Base-by-base conservation (phyloP, 2,888 invertebrate species). In the Tenthredo distinguenda region DNA sequence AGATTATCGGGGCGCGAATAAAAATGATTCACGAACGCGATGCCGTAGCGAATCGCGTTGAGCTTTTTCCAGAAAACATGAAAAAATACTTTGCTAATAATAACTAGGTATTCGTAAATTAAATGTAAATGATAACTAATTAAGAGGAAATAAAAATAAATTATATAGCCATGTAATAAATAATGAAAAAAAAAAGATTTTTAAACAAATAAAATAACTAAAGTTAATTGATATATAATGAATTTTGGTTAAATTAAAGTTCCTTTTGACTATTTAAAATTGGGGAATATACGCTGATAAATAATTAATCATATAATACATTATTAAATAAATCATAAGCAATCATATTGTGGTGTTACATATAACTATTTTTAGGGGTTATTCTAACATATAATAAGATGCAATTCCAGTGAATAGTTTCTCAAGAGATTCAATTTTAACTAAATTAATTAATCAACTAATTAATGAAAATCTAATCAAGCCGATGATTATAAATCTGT, bases 231-330 rank as follows among this genome's bases (percentile, higher is more conserved):
- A 43, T 47, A 40, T 47, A 2, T 77, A 31, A 26, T n/a, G 37
- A 50, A 12, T 77, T 77, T 34, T 18, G 31, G 55, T 77, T 9
- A n/a, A 77, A 55, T 77, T 50, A 77, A 77, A 18, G n/a, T 77
- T 81, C 18, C 37, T 81, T 81, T 81, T 26, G 21, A 81, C 40
- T 34, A 34, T 68, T 83, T 47, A 26, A 68, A 68, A 40, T 50
- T 68, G 83, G 83, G 83, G 83, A 83, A 83, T 71, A 83, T 83
- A 83, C 83, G 83, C 83, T 83, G 83, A 43, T 83, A 83, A 71
- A 83, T 83, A 83, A 50, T 62, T 81, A 62, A 65, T 43, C 12
- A 81, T 62, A 40, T 40, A 74, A 43, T 43, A 43, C 7, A 9
- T 21, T 43, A 43, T 43, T 26, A 43, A 74, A 74, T 74, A 74